Conservation (phyloP, 2,113 vertebrate species). For the Myotis davidii region DNA sequence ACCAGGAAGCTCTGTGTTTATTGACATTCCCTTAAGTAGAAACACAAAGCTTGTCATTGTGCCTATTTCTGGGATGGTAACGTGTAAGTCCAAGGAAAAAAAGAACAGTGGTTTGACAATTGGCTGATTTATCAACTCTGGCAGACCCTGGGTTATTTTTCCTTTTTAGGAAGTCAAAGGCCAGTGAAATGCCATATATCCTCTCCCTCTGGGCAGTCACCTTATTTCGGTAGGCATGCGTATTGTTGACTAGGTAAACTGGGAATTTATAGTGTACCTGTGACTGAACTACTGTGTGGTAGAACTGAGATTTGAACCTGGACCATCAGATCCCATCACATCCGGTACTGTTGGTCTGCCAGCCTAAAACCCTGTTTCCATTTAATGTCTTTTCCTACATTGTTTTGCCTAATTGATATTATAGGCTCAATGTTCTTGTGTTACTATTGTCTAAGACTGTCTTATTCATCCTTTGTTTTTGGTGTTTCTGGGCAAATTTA, state of each 20-base stretch:
- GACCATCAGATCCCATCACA: neutral
- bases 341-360: neutral
- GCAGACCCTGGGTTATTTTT: neutral
- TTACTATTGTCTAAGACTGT: neutral
- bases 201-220: neutral
- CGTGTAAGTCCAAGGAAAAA: neutral
- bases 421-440: neutral
- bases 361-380: neutral
- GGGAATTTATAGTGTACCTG: neutral
- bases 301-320: neutral
- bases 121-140: neutral
- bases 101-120: neutral
- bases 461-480: neutral
- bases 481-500: neutral
- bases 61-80: neutral
- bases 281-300: neutral
- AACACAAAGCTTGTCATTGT: neutral
- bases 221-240: neutral
- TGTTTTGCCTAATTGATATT: neutral
- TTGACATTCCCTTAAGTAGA: neutral
- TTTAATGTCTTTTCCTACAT: neutral
- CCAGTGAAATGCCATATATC: neutral
- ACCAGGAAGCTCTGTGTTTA: neutral
- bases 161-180: neutral
- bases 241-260: neutral